Evolutionary conservation across 2,888 invertebrate species (phyloP).

Genomic region (Melanargia galathea): DNA sequence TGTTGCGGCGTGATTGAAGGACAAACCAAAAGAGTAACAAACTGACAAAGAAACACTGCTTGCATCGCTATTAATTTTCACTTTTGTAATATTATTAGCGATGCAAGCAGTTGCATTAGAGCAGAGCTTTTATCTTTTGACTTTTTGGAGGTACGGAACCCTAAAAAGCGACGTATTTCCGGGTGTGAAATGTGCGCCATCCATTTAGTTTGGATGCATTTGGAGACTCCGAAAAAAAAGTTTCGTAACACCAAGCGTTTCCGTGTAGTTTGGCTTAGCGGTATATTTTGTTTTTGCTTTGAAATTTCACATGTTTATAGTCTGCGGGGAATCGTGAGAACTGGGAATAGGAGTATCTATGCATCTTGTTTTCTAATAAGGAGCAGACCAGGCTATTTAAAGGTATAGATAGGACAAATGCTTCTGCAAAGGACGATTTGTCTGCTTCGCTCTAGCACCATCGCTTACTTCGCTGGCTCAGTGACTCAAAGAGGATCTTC

Average conservation of each 20-base stretch:
- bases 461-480: too few relatives aligned
- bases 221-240: conserved; percentile 53
- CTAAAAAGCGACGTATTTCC: conserved; percentile 64
- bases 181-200: conserved; percentile 75
- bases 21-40: too few relatives aligned
- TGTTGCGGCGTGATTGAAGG: too few relatives aligned
- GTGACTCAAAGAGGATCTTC: too few relatives aligned
- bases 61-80: too few relatives aligned
- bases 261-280: conserved; percentile 54
- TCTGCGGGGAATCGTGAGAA: conserved; percentile 51
- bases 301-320: conserved; percentile 42
- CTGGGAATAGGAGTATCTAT: conserved; percentile 51
- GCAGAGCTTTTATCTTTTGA: not conserved
- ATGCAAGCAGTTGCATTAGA: not conserved
- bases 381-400: conserved; percentile 23
- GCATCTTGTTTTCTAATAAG: conserved; percentile 63
- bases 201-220: conserved; percentile 70
- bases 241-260: conserved; percentile 53
- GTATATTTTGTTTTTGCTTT: conserved; percentile 56
- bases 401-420: conserved; percentile 5
- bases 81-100: too few relatives aligned
- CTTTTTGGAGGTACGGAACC: not conserved
- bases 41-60: too few relatives aligned
- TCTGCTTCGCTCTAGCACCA: too few relatives aligned
- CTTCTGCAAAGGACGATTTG: not conserved